phyloP scores from a whole-genome alignment of 2,888 invertebrate species.

The Tricholauxania praeusta region DNA sequence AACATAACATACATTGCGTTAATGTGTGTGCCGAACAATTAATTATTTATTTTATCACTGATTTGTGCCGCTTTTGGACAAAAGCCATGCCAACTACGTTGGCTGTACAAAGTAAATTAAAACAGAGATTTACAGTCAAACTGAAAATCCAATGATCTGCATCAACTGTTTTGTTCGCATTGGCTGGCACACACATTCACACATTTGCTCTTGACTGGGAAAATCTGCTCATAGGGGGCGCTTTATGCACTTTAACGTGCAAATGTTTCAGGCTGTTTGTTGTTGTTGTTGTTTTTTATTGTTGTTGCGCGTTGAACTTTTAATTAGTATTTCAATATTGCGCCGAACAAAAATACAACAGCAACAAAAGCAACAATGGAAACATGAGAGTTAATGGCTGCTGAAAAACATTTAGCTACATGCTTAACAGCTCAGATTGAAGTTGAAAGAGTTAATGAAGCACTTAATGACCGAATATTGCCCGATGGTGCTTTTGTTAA shows the following conservation, averaged over 20 bases:
- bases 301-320: constrained; percentile 23
- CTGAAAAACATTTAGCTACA: constrained; percentile 13
- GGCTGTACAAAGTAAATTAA: background rate
- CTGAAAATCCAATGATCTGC: constrained; percentile 3
- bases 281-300: background rate
- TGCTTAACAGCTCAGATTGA: constrained; percentile 25
- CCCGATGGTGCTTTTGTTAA: constrained; percentile 9
- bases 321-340: constrained; percentile 37
- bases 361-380: constrained; percentile 20
- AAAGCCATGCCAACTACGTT: background rate
- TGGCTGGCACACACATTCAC: background rate
- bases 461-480: constrained; percentile 25
- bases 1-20: too few species aligned
- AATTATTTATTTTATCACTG: constrained; percentile 9
- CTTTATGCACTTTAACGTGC: background rate
- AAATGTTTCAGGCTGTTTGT: background rate
- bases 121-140: constrained; percentile 13
- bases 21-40: too few species aligned
- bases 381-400: constrained; percentile 30
- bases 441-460: constrained; percentile 32
- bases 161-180: constrained; percentile 5
- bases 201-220: background rate
- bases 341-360: constrained; percentile 22
- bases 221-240: background rate
- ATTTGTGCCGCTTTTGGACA: background rate